A percentile compares a stretch with the other conserved stretches of the same genome.
These are phyloP conservation scores for Zygogramma bicolorata DNA, from an alignment of 2,888 invertebrate genomes.

Conservation along the genomic window DNA sequence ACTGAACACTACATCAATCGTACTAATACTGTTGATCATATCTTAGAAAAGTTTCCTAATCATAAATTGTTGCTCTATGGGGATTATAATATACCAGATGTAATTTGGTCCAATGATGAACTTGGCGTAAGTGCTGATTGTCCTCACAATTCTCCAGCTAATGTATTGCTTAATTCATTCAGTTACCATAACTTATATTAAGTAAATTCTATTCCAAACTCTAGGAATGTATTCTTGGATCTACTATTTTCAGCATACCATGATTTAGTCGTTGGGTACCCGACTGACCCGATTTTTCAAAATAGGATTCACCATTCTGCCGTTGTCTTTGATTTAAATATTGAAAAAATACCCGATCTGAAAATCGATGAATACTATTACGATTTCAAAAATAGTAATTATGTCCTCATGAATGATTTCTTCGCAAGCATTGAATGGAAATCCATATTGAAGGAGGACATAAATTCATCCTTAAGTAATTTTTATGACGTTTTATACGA, in stretches of 20 bases:
- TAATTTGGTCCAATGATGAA: too few species aligned
- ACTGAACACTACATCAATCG: conserved; percentile 2
- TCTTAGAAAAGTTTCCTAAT: neutral
- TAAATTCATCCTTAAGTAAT: neutral
- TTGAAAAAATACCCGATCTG: conserved; percentile 6
- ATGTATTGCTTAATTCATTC: too few species aligned
- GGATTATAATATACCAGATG: too few species aligned
- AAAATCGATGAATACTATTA: conserved; percentile 2
- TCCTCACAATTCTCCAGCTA: too few species aligned
- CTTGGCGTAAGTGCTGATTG: too few species aligned
- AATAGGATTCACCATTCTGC: too few species aligned
- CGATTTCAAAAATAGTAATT: conserved; percentile 9
- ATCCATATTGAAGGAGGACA: conserved; percentile 1
- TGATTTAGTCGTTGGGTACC: neutral
- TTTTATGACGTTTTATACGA: neutral
- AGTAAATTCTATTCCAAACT: too few species aligned
- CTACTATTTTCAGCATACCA: too few species aligned
- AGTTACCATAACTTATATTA: too few species aligned
- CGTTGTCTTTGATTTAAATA: conserved; percentile 4
- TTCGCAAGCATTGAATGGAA: conserved; percentile 4
- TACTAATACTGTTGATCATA: neutral
- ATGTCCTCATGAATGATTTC: conserved; percentile 11
- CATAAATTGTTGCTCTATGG: conserved; percentile 7
- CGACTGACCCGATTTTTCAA: neutral
- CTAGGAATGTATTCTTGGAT: too few species aligned